A percentile compares a stretch with the other conserved stretches of the same genome.
Evolutionary conservation across 2,113 vertebrate genomes (phyloP).

Genomic region (Gasterosteus nipponicus): DNA sequence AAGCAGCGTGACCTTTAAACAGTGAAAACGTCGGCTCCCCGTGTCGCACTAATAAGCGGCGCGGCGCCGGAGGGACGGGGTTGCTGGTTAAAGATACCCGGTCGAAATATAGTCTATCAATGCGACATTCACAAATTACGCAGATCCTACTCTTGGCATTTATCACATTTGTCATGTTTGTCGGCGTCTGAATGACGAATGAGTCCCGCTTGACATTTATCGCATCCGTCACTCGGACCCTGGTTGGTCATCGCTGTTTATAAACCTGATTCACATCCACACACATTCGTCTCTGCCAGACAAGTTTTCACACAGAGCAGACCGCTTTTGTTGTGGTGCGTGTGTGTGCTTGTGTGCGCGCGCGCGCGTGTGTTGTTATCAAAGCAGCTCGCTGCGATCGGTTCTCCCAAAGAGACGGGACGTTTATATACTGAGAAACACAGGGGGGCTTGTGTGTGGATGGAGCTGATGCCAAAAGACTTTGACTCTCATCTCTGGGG

Average conservation of each 20-base stretch:
- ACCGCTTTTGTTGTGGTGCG: conserved; percentile 33
- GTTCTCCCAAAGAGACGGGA: conserved; percentile 13
- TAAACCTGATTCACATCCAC: conserved; percentile 53
- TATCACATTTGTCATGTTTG: conserved; percentile 49
- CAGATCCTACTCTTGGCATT: conserved; percentile 51
- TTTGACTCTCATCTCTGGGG: background rate
- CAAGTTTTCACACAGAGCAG: conserved; percentile 36
- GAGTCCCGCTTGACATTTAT: conserved; percentile 55
- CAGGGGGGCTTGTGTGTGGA: background rate
- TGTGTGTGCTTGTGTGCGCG: conserved; percentile 15
- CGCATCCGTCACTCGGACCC: conserved; percentile 41
- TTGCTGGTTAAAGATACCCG: background rate
- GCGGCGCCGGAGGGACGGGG: background rate
- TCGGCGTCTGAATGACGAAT: conserved; percentile 54
- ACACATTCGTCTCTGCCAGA: conserved; percentile 32
- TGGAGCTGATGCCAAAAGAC: background rate
- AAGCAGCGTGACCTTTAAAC: background rate
- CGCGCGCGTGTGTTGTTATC: conserved; percentile 24
- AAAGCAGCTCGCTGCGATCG: conserved; percentile 16
- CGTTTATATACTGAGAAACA: conserved; percentile 1
- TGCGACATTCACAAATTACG: conserved; percentile 41
- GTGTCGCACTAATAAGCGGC: conserved; percentile 11
- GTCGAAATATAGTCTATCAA: conserved; percentile 37
- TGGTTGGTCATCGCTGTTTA: conserved; percentile 41
- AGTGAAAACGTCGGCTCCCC: background rate